These are phyloP conservation scores for Pogonognathellus flavescens DNA, from an alignment of 1,140 invertebrate species.

Conservation along the genomic window DNA sequence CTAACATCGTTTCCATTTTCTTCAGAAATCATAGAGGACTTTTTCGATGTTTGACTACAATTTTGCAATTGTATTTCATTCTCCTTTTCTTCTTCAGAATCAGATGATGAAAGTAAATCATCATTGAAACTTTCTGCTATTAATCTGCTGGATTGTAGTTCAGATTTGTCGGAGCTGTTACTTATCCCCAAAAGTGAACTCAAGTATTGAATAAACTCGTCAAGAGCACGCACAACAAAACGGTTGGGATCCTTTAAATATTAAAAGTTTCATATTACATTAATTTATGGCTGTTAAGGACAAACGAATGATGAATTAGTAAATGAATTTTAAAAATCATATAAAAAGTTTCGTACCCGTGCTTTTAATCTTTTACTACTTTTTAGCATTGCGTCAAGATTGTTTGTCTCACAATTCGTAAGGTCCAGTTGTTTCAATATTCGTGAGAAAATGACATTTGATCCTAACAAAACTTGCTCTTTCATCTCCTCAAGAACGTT, in stretches of 20 bases:
- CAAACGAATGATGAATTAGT: background rate
- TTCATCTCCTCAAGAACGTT: constrained; percentile 11
- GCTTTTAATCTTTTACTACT: background rate
- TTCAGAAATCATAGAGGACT: too few species aligned
- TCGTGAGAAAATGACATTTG: background rate
- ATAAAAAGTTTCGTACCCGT: background rate
- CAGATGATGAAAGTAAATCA: background rate
- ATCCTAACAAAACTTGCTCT: background rate
- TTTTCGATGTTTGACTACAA: background rate
- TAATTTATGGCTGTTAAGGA: too few species aligned
- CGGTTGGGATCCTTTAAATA: background rate
- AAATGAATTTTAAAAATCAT: background rate
- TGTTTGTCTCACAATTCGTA: background rate
- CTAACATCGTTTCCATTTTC: too few species aligned
- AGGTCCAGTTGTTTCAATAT: constrained; percentile 15
- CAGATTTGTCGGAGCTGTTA: background rate
- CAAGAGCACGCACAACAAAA: background rate
- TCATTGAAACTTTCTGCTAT: background rate
- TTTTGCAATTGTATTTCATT: background rate
- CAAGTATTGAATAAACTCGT: constrained; percentile 3
- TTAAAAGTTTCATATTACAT: background rate
- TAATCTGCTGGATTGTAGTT: background rate
- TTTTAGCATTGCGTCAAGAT: background rate
- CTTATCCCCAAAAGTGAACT: background rate
- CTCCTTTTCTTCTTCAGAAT: background rate